Evolutionary conservation across 2,113 vertebrate genomes (phyloP).

Genomic region (Lampris incognitus): DNA sequence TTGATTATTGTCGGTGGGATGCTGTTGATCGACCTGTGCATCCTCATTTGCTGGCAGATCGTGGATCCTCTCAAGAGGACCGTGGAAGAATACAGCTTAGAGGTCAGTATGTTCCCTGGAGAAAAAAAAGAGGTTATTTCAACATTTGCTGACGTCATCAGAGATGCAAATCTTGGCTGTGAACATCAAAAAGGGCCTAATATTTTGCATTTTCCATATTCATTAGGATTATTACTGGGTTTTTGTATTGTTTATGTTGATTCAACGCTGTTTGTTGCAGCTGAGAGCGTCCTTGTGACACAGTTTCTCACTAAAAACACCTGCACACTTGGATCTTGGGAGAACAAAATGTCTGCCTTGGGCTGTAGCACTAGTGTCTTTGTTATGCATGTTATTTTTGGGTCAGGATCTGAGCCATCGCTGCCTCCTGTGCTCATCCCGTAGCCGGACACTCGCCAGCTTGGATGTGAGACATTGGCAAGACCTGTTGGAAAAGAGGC

Average conservation of each 20-base stretch:
- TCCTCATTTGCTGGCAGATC: conserved; percentile 99
- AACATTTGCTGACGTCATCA: not conserved
- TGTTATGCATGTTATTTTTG: conserved; percentile 74
- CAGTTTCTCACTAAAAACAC: conserved; percentile 20
- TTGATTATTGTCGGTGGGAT: conserved; percentile 98
- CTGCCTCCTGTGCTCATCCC: conserved; percentile 66
- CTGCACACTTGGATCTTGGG: conserved; percentile 13
- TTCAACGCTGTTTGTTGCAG: conserved; percentile 11
- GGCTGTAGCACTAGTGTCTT: conserved; percentile 42
- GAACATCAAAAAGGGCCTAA: not conserved
- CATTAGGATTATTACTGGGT: not conserved
- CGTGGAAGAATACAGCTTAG: conserved; percentile 97
- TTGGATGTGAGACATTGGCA: conserved; percentile 79
- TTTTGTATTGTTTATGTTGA: conserved; percentile 9
- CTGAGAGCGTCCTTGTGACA: conserved; percentile 30
- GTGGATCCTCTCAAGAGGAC: conserved; percentile 97
- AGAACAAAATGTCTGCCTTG: conserved; percentile 49
- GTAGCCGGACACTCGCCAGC: conserved; percentile 66
- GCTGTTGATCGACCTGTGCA: conserved; percentile 98
- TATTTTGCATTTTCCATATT: too few species aligned
- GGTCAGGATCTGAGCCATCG: conserved; percentile 74
- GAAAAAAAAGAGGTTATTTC: not conserved
- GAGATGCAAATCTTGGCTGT: not conserved
- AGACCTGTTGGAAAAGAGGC: conserved; percentile 64
- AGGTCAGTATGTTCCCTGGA: conserved; percentile 83